phyloP scores from a whole-genome alignment of 2,888 invertebrate genomes.

The Chaitophorus viminalis region DNA sequence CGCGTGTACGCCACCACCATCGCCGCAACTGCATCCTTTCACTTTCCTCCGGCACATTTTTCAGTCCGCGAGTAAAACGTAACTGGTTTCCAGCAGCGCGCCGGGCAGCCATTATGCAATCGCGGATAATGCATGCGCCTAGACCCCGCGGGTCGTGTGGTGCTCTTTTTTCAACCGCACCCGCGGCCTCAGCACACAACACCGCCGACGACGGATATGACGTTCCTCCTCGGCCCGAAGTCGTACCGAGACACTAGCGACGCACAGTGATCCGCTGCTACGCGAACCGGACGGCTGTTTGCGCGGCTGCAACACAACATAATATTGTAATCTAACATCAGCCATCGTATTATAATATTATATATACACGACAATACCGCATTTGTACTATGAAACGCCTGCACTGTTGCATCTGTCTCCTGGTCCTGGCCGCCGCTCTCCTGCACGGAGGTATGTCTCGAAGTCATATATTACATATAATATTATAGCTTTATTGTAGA shows the following conservation, averaged over 20 bases:
- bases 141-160: slow-evolving; percentile 27
- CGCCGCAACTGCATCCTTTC: slow-evolving; percentile 36
- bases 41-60: slow-evolving; percentile 43
- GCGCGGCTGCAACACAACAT: too few species aligned
- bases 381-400: too few species aligned
- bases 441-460: background rate
- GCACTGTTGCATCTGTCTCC: background rate
- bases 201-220: too few species aligned
- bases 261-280: slow-evolving; percentile 18
- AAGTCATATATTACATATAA: too few species aligned
- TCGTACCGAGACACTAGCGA: background rate
- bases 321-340: too few species aligned
- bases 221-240: background rate
- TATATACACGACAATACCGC: too few species aligned
- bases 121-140: background rate
- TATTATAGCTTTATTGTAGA: too few species aligned
- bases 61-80: slow-evolving; percentile 45
- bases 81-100: slow-evolving; percentile 17
- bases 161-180: background rate
- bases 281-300: background rate
- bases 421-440: background rate
- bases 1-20: too few species aligned
- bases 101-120: slow-evolving; percentile 46
- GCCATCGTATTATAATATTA: too few species aligned
- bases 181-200: background rate